phyloP scores from a whole-genome alignment of 2,797 vertebrate species.

The Gallinago solitaria region DNA sequence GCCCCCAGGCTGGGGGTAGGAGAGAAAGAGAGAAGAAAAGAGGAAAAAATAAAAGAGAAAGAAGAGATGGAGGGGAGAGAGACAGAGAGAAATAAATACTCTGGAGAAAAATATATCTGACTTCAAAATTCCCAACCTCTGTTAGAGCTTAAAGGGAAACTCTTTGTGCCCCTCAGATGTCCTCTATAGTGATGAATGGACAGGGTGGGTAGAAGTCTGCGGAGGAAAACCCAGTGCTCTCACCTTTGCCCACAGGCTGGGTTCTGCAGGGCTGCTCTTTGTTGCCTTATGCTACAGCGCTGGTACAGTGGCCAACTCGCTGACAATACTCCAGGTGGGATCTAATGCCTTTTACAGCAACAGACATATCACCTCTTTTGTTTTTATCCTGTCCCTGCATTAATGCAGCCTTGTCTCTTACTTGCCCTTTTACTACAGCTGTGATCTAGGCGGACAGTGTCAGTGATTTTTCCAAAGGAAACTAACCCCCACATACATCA shows the following conservation, averaged over 20 bases:
- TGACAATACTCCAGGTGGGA: neutral
- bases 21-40: neutral
- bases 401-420: neutral
- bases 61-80: neutral
- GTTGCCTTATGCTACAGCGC: neutral
- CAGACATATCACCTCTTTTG: neutral
- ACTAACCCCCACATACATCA: neutral
- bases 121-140: neutral
- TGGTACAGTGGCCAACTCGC: neutral
- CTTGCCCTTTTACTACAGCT: constrained; percentile 8
- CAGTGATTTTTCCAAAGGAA: neutral
- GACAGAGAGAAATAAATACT: neutral
- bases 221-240: neutral
- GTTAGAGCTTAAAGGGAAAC: neutral
- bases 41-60: neutral
- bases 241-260: neutral
- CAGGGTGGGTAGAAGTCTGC: neutral
- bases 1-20: neutral
- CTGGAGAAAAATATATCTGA: neutral
- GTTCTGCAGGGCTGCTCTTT: neutral
- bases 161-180: neutral
- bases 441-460: neutral
- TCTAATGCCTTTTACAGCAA: constrained; percentile 16
- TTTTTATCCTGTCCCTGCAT: neutral
- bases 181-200: neutral